phyloP scores from a whole-genome alignment of 2,888 invertebrate genomes.

The Leptinotarsa rubiginosa region DNA sequence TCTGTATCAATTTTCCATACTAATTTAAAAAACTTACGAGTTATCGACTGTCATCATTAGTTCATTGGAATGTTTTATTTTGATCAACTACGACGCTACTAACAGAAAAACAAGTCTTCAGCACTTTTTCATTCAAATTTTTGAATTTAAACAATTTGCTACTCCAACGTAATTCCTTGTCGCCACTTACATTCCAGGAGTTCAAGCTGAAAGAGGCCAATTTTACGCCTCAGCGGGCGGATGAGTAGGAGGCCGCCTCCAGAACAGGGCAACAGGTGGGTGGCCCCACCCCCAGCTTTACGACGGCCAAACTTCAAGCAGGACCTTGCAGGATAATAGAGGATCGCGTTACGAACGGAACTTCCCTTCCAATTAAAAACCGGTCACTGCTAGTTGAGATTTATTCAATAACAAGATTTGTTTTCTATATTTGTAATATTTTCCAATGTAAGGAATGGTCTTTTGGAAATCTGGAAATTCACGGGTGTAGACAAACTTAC shows the following conservation, averaged over 20 bases:
- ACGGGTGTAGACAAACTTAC: too few relatives aligned
- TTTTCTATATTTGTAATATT: too few relatives aligned
- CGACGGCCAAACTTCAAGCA: constrained; percentile 44
- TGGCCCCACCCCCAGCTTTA: constrained; percentile 53
- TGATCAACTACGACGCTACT: too few relatives aligned
- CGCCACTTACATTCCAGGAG: constrained; percentile 13
- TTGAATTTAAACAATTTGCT: too few relatives aligned
- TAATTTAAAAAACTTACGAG: too few relatives aligned
- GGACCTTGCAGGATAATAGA: constrained; percentile 41
- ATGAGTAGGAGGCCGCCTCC: constrained; percentile 52
- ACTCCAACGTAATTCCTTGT: background rate
- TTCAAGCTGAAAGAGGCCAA: constrained; percentile 31
- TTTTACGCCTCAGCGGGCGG: constrained; percentile 35
- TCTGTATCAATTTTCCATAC: too few relatives aligned
- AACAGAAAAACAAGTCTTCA: too few relatives aligned
- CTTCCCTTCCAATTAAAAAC: constrained; percentile 16
- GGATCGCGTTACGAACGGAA: constrained; percentile 14
- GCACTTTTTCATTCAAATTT: background rate
- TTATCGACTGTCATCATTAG: too few relatives aligned
- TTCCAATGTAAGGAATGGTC: too few relatives aligned
- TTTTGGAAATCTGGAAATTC: too few relatives aligned
- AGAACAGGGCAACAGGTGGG: constrained; percentile 61
- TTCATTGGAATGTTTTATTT: too few relatives aligned
- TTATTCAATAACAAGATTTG: background rate
- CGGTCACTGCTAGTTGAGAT: background rate